Evolutionary conservation across 2,888 invertebrate species (phyloP).

Genomic region (Dusona sp.): DNA sequence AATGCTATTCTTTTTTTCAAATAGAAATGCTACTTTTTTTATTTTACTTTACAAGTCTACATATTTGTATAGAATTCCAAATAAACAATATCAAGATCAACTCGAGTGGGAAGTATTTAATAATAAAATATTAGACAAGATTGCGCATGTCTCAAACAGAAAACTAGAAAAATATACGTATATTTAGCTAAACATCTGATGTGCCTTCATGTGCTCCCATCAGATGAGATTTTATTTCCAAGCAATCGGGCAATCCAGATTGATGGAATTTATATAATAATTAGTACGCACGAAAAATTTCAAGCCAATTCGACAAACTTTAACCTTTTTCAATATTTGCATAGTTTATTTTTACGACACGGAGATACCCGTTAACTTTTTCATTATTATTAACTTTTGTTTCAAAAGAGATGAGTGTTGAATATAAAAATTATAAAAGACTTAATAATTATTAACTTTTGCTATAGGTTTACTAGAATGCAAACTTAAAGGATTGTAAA

Average conservation of each 20-base stretch:
- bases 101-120: background rate
- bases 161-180: background rate
- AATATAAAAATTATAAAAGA: background rate
- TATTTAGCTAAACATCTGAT: too few relatives aligned
- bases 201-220: too few relatives aligned
- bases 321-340: background rate
- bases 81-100: background rate
- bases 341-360: background rate
- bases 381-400: background rate
- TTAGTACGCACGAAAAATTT: background rate
- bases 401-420: background rate
- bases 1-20: too few relatives aligned
- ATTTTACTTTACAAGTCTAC: background rate
- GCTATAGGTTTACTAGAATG: too few relatives aligned
- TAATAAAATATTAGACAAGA: background rate
- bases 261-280: background rate
- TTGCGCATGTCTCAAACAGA: background rate
- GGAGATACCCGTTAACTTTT: background rate
- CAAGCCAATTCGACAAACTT: background rate
- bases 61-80: background rate
- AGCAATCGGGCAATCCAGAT: background rate
- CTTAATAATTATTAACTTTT: too few relatives aligned
- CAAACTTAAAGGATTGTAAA: too few relatives aligned
- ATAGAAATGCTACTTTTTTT: background rate
- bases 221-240: background rate